These are phyloP conservation scores for Solea solea DNA, from an alignment of 2,113 vertebrate genomes.

Conservation along the genomic window DNA sequence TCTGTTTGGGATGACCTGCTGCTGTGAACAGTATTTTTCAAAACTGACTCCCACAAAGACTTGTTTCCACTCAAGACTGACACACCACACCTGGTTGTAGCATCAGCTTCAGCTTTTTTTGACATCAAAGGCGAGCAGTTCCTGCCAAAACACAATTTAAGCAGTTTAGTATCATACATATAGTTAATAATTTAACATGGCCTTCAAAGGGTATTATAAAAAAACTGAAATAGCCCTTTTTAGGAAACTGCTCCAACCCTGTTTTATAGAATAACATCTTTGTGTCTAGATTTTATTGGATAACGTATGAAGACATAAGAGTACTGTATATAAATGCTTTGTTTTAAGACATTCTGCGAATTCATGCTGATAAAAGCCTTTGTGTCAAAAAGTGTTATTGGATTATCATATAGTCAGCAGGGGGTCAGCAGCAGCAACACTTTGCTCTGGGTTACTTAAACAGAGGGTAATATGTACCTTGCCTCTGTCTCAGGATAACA, in stretches of 20 bases:
- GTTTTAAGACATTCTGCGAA: background rate
- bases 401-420: background rate
- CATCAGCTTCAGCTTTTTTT: background rate
- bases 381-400: background rate
- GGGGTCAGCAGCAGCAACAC: background rate
- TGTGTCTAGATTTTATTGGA: background rate
- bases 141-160: background rate
- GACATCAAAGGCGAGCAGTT: background rate
- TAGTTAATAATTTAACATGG: background rate
- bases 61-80: background rate
- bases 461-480: background rate
- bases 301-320: too few species aligned
- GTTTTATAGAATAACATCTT: background rate
- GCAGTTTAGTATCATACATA: background rate
- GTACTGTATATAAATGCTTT: background rate
- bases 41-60: background rate
- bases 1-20: too few species aligned
- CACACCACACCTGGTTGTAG: background rate
- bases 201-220: background rate
- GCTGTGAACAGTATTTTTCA: background rate
- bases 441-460: background rate
- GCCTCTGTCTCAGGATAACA: too few species aligned
- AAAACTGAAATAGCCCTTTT: background rate
- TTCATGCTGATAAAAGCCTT: background rate
- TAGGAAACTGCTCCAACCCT: background rate